Evolutionary conservation across 2,113 vertebrate genomes (phyloP).

Genomic region (Oreocharis arfaki): DNA sequence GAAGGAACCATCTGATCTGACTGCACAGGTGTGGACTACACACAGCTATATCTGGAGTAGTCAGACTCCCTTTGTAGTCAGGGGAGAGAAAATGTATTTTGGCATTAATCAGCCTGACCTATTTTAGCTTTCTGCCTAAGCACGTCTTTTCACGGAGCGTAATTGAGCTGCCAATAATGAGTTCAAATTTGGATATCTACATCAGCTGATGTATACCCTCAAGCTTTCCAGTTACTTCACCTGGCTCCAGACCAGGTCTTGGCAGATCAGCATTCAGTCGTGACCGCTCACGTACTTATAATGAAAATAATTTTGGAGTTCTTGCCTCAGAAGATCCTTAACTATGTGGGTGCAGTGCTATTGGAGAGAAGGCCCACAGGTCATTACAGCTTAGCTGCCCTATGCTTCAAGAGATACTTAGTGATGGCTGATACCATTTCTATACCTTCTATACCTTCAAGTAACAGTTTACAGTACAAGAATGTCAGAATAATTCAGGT

Average conservation of each 20-base stretch:
- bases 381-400: background rate
- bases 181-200: background rate
- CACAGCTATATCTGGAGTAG: background rate
- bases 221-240: constrained; percentile 19
- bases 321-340: background rate
- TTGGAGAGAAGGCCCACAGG: background rate
- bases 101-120: background rate
- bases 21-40: background rate
- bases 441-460: background rate
- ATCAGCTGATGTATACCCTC: background rate
- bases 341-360: background rate
- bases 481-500: background rate
- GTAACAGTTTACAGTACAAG: background rate
- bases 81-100: background rate
- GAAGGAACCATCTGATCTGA: background rate
- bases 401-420: background rate
- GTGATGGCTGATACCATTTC: background rate
- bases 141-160: fast-evolving
- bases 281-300: background rate
- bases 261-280: background rate
- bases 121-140: background rate
- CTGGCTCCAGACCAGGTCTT: background rate
- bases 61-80: background rate
- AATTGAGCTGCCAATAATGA: background rate
- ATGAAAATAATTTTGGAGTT: background rate